Evolutionary conservation across 37 sponge, comb jelly and placozoan species (phyloP), one percentile per base, ranked within the genome.

Genomic region (Ianthella basta): DNA sequence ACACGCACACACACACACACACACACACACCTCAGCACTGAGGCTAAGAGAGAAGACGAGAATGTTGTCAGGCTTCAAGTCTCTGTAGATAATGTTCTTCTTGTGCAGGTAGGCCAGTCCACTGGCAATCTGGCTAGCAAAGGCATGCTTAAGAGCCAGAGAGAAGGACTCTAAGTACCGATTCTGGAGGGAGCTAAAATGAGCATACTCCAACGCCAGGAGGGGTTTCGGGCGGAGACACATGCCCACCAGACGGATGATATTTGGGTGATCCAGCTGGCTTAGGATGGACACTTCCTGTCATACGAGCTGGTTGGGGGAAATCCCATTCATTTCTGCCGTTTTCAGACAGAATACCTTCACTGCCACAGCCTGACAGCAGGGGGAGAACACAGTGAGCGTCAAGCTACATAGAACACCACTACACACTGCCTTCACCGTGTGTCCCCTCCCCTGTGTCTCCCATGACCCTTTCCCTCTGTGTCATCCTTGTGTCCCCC

Each of bases 31-130:
- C 66, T 83, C 53, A 24, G 83, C 80, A 20, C 61, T 38, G 27
- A 67, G 44, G 54, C 60, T 88, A 19, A 82, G 60, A 24, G 94
- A 93, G 59, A 93, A 89, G 40, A 93, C 79, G 55, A 93, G 88
- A 0, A 93, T 82, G 55, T 93, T 93, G 25, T 81, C 88, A 34
- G 94, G 79, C 59, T 93, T 93, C 72, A 93, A 78, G 67, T 93
- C 94, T 41, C 94, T 50, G 64, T 93, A 93, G 57, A 93, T 89
- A 55, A 93, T 67, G 15, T 84, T 64, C 50, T 87, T 84, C 68
- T 79, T 87, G 80, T 93, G 94, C 20, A 93, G 86, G 75, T 83
- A 93, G 14, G 90, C 90, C n/a, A 93, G 86, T 63, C 85, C 94
- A 82, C 91, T 82, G 10, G 93, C 89, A 14, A 92, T 82, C 87